Evolutionary conservation across 2,113 vertebrate genomes (phyloP).

Genomic region (Ailurus styani): DNA sequence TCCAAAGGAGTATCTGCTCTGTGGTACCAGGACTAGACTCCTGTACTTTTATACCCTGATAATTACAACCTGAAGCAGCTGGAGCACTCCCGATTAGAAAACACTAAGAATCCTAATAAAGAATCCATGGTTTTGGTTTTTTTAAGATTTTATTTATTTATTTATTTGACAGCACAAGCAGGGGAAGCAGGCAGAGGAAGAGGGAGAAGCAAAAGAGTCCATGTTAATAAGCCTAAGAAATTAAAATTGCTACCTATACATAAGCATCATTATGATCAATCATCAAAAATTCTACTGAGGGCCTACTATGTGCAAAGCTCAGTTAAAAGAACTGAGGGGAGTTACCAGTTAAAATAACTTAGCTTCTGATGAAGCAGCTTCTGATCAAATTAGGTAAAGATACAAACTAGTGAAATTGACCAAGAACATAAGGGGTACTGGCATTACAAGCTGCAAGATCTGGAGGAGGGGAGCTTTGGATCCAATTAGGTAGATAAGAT

Average conservation of each 20-base stretch:
- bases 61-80: background rate
- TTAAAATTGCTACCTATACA: constrained; percentile 8
- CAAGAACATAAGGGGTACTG: background rate
- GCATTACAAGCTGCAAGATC: background rate
- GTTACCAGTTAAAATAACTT: background rate
- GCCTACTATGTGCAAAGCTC: background rate
- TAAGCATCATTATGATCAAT: background rate
- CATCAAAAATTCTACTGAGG: background rate
- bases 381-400: background rate
- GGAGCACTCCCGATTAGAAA: background rate
- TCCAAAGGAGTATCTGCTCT: background rate
- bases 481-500: background rate
- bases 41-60: background rate
- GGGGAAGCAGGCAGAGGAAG: background rate
- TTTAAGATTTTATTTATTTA: background rate
- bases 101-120: constrained; percentile 31
- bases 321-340: background rate
- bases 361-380: background rate
- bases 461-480: background rate
- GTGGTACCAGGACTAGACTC: background rate
- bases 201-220: background rate
- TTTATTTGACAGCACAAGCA: background rate
- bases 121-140: background rate
- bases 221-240: constrained; percentile 26
- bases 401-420: background rate